phyloP scores from a whole-genome alignment of 2,113 vertebrate species.

The Anhinga anhinga region DNA sequence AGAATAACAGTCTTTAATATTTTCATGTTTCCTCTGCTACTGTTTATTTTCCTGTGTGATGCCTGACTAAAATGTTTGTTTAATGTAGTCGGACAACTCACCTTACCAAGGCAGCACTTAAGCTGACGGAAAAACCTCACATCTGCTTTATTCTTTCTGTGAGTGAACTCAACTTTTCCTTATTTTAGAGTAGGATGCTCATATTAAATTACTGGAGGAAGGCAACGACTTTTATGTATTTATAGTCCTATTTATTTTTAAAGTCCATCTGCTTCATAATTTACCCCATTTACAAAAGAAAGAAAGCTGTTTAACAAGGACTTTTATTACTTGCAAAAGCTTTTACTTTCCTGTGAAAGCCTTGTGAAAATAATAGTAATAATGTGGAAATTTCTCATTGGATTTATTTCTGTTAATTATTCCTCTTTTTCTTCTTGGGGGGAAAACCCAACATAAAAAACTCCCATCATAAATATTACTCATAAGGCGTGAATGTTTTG shows the following conservation, averaged over 20 bases:
- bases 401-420: constrained; percentile 55
- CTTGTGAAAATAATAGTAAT: constrained; percentile 52
- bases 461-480: constrained; percentile 66
- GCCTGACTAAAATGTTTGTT: constrained; percentile 70
- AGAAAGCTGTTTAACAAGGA: constrained; percentile 46
- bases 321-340: constrained; percentile 60
- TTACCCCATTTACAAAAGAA: constrained; percentile 49
- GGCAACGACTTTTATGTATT: constrained; percentile 57
- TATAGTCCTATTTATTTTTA: constrained; percentile 59
- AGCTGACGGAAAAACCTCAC: constrained; percentile 47
- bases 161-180: constrained; percentile 62
- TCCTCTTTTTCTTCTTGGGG: constrained; percentile 15
- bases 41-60: constrained; percentile 74
- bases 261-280: constrained; percentile 58
- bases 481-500: constrained; percentile 63
- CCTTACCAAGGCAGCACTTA: constrained; percentile 57
- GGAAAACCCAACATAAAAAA: constrained; percentile 28
- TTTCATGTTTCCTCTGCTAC: constrained; percentile 73
- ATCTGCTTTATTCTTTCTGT: constrained; percentile 62
- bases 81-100: constrained; percentile 57
- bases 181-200: constrained; percentile 45
- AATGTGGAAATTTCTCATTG: constrained; percentile 44
- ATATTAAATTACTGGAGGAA: constrained; percentile 49
- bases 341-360: constrained; percentile 57
- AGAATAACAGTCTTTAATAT: constrained; percentile 64